phyloP scores from a whole-genome alignment of 2,888 invertebrate species.

The Caenorhabditis parvicauda region DNA sequence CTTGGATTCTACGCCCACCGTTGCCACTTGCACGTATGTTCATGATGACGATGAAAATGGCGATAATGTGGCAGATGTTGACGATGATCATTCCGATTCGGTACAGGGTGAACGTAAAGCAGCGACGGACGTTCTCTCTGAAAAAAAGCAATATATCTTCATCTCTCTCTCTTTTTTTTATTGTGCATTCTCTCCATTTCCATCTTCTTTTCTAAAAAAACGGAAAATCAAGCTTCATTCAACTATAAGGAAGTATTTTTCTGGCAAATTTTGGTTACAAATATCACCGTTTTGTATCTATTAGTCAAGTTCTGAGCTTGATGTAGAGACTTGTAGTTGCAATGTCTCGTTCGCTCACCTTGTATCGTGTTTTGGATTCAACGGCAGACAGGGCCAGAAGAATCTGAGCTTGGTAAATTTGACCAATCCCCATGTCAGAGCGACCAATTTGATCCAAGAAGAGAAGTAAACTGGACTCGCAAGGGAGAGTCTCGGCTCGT shows the following conservation, averaged over 20 bases:
- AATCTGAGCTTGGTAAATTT: constrained; percentile 62
- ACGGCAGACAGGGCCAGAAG: constrained; percentile 60
- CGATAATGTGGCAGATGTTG: constrained; percentile 57
- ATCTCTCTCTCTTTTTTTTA: neutral
- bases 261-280: neutral
- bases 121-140: constrained; percentile 61
- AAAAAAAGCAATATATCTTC: constrained; percentile 6
- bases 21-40: constrained; percentile 39
- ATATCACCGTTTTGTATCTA: neutral
- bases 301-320: neutral
- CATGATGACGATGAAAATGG: constrained; percentile 44
- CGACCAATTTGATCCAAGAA: constrained; percentile 58
- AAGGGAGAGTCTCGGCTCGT: constrained; percentile 56
- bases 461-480: constrained; percentile 57
- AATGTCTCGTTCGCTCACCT: constrained; percentile 20
- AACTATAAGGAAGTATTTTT: neutral
- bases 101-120: constrained; percentile 57
- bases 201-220: neutral
- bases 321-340: neutral
- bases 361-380: constrained; percentile 59
- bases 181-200: neutral
- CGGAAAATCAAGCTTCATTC: neutral
- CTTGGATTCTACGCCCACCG: constrained; percentile 38
- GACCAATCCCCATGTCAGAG: constrained; percentile 61
- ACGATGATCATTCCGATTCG: constrained; percentile 60